These are phyloP conservation scores for Ciconia stormi DNA, from an alignment of 2,113 vertebrate species.

Conservation along the genomic window DNA sequence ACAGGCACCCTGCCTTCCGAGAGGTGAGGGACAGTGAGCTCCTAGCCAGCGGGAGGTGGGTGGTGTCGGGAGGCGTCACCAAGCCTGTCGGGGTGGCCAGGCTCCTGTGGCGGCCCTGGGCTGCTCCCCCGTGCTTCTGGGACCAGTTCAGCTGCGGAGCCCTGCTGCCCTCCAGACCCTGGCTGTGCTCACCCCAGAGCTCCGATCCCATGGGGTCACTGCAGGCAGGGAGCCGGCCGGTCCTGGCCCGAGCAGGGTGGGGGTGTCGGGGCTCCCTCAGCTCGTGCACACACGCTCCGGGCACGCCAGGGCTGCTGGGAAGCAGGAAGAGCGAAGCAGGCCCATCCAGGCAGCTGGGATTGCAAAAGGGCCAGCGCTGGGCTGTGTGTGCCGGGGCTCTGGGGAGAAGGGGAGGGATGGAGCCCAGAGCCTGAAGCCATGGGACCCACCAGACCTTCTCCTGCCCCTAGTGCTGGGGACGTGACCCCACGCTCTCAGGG, in stretches of 20 bases:
- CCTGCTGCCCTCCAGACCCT: not conserved
- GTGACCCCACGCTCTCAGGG: not conserved
- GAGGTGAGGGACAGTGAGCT: not conserved
- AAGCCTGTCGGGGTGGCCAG: not conserved
- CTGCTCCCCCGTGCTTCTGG: not conserved
- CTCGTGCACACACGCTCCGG: accelerated
- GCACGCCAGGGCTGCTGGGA: not conserved
- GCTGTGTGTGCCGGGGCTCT: not conserved
- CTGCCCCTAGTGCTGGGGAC: not conserved
- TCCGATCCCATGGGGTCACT: not conserved
- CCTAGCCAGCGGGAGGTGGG: not conserved
- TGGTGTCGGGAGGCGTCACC: not conserved
- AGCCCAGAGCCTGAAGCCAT: not conserved
- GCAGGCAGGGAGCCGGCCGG: not conserved
- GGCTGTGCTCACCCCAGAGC: not conserved
- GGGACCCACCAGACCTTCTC: conserved; percentile 31
- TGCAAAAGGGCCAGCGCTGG: not conserved
- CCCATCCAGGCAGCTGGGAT: not conserved
- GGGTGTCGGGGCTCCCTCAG: not conserved
- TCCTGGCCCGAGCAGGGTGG: accelerated
- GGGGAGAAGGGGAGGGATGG: not conserved
- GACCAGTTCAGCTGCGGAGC: not conserved
- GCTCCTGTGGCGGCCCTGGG: not conserved
- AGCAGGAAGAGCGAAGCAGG: not conserved
- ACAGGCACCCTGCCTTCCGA: not conserved